Base-by-base conservation (phyloP, 2,797 vertebrate species). In the Vespertilio murinus region DNA sequence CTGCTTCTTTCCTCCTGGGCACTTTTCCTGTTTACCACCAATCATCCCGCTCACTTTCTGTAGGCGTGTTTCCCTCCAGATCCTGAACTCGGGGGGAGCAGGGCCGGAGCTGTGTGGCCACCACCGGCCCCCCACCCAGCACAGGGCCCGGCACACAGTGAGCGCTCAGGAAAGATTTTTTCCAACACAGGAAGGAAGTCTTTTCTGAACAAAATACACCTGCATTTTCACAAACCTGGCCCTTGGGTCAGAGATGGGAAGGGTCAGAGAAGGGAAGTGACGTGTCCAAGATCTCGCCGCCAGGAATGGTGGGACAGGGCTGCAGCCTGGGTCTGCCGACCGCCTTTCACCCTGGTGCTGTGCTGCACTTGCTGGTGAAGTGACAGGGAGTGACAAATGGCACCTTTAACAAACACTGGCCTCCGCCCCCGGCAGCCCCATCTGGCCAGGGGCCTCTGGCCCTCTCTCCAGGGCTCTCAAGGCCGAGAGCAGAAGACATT, bases 41-140 rank as follows among this genome's bases (percentile, higher is more conserved):
- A 56, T 69, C 23, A 11, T 18, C 70, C 65, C 65, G n/a, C 79
- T 87, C 38, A 40, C 61, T 3, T 71, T 77, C 23, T 13, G 28
- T 18, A 0, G 2, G 10, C 22, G 2, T 28, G 52, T 82, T 90
- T 86, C 52, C 35, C 35, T 69, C 18, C 25, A 45, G 59, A n/a
- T 42, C 42, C 17, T 0, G 2, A 74, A 74, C 23, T 64, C 75
- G 28, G 71, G 71, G 49, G 28, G 14, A 38, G 18, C 7, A 22
- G 70, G 8, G 23, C 84, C 71, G 9, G 61, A 45, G n/a, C 52
- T 56, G 1, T 18, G 42, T 49, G 64, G n/a, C 6, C n/a, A 20
- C 17, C 30, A 4, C 23, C 1, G 1, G 16, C 52, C 42, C 17
- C 4, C 40, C 0, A 0, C 38, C 40, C 18, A 7, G 30, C 28